Evolutionary conservation across 2,113 vertebrate species (phyloP).

Genomic region (Camelus bactrianus): DNA sequence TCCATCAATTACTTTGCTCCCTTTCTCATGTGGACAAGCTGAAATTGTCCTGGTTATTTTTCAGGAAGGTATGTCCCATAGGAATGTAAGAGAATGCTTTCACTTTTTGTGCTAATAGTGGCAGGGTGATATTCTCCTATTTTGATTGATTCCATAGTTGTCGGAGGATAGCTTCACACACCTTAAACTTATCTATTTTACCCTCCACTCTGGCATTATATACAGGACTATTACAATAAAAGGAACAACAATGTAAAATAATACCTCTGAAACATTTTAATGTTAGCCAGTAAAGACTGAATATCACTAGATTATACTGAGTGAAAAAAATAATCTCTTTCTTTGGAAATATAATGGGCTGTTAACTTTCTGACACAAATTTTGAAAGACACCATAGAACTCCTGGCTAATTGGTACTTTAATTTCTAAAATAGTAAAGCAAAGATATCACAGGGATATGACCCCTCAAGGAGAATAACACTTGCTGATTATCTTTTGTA

Average conservation of each 20-base stretch:
- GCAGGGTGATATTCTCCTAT: background rate
- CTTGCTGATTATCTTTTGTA: background rate
- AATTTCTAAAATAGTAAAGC: slow-evolving; percentile 29
- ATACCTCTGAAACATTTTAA: background rate
- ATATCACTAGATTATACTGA: background rate
- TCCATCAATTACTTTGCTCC: background rate
- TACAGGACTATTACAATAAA: slow-evolving; percentile 7
- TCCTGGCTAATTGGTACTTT: slow-evolving; percentile 38
- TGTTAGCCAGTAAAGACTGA: slow-evolving; percentile 6
- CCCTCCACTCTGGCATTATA: background rate
- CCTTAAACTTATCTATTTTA: slow-evolving; percentile 26
- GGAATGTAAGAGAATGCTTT: background rate
- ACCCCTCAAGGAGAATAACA: background rate
- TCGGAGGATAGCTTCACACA: background rate
- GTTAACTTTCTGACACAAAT: slow-evolving; percentile 12
- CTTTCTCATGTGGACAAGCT: slow-evolving; percentile 9
- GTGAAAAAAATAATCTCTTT: slow-evolving; percentile 46
- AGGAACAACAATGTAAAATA: slow-evolving; percentile 27
- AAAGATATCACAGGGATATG: background rate
- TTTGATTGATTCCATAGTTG: background rate
- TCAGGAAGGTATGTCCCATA: background rate
- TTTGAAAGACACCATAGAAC: background rate
- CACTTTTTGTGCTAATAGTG: background rate
- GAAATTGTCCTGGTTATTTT: background rate
- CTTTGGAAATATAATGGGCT: slow-evolving; percentile 33